phyloP scores from a whole-genome alignment of 2,113 vertebrate genomes.

The Heliornis fulica region DNA sequence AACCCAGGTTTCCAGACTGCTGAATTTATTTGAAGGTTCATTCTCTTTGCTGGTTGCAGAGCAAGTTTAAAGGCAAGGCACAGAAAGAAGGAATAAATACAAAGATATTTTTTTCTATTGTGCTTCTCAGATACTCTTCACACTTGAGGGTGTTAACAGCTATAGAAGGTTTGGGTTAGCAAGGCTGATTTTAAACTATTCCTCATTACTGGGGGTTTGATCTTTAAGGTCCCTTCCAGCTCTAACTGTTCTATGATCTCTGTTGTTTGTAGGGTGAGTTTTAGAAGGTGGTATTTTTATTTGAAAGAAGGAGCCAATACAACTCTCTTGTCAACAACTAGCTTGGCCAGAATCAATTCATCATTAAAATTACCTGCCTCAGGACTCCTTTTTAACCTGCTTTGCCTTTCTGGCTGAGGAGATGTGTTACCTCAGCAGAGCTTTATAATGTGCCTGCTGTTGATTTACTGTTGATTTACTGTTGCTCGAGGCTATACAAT shows the following conservation, averaged over 20 bases:
- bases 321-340: neutral
- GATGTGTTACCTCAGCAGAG: conserved; percentile 15
- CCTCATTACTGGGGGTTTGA: too few species aligned
- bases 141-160: neutral
- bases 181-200: neutral
- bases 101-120: neutral
- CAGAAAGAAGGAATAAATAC: neutral
- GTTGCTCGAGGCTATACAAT: conserved; percentile 34
- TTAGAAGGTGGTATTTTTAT: conserved; percentile 20
- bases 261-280: neutral
- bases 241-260: too few species aligned
- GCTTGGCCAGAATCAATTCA: neutral
- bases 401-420: neutral
- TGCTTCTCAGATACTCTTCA: accelerated
- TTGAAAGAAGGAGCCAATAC: neutral
- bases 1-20: neutral
- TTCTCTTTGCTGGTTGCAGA: neutral
- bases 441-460: neutral
- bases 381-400: conserved; percentile 14
- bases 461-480: conserved; percentile 51
- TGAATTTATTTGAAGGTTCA: neutral
- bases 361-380: conserved; percentile 15
- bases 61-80: neutral
- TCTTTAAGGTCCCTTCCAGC: too few species aligned
- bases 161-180: neutral